Conservation (phyloP, 30 jellyfish, hydroid and myxozoan genomes). For the Clytia hemisphaerica region DNA sequence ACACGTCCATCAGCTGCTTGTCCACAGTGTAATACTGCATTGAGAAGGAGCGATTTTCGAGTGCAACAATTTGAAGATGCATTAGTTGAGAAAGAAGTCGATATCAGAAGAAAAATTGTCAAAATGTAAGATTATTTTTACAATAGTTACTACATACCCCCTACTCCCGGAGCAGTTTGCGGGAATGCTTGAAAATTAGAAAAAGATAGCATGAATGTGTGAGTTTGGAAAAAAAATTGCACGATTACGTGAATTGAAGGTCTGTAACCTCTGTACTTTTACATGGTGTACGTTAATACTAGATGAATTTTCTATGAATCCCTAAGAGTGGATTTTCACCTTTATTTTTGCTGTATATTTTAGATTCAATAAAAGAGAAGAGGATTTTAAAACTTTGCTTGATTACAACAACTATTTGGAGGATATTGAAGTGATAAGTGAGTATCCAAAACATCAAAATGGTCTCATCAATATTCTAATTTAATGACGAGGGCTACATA, state of each 20-base stretch:
- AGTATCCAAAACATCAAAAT: too few species aligned
- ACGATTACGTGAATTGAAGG: too few species aligned
- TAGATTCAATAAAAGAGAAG: slow-evolving; percentile 72
- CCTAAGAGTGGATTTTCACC: background rate
- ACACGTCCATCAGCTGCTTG: slow-evolving; percentile 98
- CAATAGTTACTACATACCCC: too few species aligned
- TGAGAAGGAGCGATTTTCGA: slow-evolving; percentile 90
- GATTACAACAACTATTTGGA: slow-evolving; percentile 86
- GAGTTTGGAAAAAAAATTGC: too few species aligned
- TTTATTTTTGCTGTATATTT: background rate
- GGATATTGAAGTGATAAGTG: slow-evolving; percentile 70
- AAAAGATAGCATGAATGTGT: too few species aligned
- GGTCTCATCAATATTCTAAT: too few species aligned
- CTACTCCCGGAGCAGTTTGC: too few species aligned
- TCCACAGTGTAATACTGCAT: slow-evolving; percentile 84
- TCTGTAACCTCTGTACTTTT: too few species aligned
- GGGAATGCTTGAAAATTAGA: too few species aligned
- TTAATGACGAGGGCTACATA: too few species aligned
- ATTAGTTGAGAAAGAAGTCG: slow-evolving; percentile 86
- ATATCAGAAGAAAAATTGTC: slow-evolving; percentile 60
- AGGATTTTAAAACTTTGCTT: slow-evolving; percentile 60
- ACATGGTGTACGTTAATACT: too few species aligned
- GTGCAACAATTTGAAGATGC: slow-evolving; percentile 85
- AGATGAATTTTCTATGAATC: too few species aligned
- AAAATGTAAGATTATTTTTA: slow-evolving; percentile 29